Percentiles rank a stretch among this genome's conserved stretches.
Conservation (phyloP, 1,140 invertebrate species). For the Drosophila kohkoa region DNA sequence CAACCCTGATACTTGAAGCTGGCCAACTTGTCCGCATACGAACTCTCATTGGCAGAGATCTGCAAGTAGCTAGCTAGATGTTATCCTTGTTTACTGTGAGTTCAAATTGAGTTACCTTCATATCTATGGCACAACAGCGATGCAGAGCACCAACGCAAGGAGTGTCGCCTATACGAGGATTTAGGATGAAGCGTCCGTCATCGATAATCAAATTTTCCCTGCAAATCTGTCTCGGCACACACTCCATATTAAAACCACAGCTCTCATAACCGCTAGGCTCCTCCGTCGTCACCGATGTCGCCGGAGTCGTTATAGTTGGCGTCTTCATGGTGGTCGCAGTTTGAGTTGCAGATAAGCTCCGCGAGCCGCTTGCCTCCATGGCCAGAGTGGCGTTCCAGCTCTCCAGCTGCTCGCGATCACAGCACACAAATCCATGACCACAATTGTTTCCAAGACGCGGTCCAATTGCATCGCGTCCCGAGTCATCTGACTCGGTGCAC, state of each 20-base stretch:
- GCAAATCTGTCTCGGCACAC: constrained; percentile 61
- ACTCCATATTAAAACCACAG: constrained; percentile 65
- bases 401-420: constrained; percentile 58
- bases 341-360: not conserved
- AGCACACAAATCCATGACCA: constrained; percentile 45
- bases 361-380: not conserved
- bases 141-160: constrained; percentile 41
- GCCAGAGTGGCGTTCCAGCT: constrained; percentile 45
- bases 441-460: constrained; percentile 50
- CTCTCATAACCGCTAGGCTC: constrained; percentile 55
- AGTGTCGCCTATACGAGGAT: constrained; percentile 52
- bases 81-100: not conserved
- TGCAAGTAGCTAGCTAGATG: not conserved
- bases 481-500: constrained; percentile 58
- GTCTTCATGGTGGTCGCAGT: not conserved
- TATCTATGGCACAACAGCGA: constrained; percentile 57
- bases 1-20: constrained; percentile 86
- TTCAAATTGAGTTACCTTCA: constrained; percentile 33
- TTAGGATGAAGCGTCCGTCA: constrained; percentile 52
- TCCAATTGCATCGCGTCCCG: constrained; percentile 45
- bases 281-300: not conserved
- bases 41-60: constrained; percentile 48
- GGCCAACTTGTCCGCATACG: constrained; percentile 36
- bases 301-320: too few relatives aligned
- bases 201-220: constrained; percentile 59